These are phyloP conservation scores for Drosophila tristis DNA, from an alignment of 1,140 invertebrate genomes.

Conservation along the genomic window DNA sequence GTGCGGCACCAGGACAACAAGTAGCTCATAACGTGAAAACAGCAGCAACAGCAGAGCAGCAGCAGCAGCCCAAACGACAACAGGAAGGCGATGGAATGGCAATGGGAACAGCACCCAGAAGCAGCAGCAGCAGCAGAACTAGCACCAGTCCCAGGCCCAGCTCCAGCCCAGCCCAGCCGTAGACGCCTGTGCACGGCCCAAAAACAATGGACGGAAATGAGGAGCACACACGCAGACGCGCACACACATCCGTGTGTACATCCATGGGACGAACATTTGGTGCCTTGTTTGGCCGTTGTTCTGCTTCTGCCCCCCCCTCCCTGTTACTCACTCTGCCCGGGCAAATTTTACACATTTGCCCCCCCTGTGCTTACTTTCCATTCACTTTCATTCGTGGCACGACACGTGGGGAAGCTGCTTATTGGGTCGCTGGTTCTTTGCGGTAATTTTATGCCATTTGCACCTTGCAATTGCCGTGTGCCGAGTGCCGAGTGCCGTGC, in stretches of 20 bases:
- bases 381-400: constrained; percentile 53
- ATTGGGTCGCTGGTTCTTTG: constrained; percentile 65
- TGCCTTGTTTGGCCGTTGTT: constrained; percentile 43
- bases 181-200: constrained; percentile 32
- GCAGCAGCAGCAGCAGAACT: constrained; percentile 13
- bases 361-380: constrained; percentile 16
- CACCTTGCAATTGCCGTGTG: constrained; percentile 61
- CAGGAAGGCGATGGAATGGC: constrained; percentile 54
- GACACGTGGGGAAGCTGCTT: constrained; percentile 39
- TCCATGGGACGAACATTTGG: constrained; percentile 27
- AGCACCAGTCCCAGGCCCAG: constrained; percentile 25
- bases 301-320: constrained; percentile 6
- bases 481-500: neutral
- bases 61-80: constrained; percentile 34
- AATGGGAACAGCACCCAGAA: constrained; percentile 41
- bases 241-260: constrained; percentile 13
- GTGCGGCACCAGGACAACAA: constrained; percentile 64
- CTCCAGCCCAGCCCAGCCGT: constrained; percentile 17
- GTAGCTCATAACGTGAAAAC: constrained; percentile 75
- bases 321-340: neutral
- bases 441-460: constrained; percentile 76
- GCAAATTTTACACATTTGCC: no score
- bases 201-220: constrained; percentile 81
- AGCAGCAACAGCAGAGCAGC: constrained; percentile 27
- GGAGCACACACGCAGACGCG: constrained; percentile 60